These are phyloP conservation scores for Rhagoletis zephyria DNA, from an alignment of 1,140 invertebrate species.

Conservation along the genomic window DNA sequence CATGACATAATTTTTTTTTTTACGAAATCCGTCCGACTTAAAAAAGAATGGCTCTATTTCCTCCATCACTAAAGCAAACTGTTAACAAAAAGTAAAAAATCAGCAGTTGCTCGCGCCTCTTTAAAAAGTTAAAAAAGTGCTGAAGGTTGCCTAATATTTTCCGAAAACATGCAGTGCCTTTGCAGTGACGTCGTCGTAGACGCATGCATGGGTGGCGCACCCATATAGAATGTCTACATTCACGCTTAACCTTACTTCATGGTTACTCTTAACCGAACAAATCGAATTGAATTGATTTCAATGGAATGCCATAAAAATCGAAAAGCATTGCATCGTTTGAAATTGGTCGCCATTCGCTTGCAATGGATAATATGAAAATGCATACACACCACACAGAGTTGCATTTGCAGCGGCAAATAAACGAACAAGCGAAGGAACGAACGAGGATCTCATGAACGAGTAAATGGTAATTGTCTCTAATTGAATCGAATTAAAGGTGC, in stretches of 20 bases:
- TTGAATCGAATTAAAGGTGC: slow-evolving; percentile 71
- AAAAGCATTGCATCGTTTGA: slow-evolving; percentile 25
- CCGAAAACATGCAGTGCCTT: neutral
- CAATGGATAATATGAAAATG: slow-evolving; percentile 10
- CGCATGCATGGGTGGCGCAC: neutral
- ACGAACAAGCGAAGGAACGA: neutral
- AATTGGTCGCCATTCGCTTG: slow-evolving; percentile 18
- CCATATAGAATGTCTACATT: neutral
- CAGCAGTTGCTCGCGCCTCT: too few relatives aligned
- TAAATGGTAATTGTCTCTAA: slow-evolving; percentile 72
- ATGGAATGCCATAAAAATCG: slow-evolving; percentile 49
- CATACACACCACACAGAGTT: neutral
- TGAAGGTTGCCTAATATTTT: too few relatives aligned
- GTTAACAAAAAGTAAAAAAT: too few relatives aligned
- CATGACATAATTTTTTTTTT: too few relatives aligned
- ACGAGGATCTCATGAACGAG: slow-evolving; percentile 1
- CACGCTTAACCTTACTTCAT: neutral
- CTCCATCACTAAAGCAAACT: too few relatives aligned
- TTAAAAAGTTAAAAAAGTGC: too few relatives aligned
- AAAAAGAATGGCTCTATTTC: too few relatives aligned
- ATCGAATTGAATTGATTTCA: slow-evolving; percentile 46
- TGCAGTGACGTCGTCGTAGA: neutral
- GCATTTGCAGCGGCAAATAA: neutral
- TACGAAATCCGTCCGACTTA: too few relatives aligned
- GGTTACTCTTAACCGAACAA: neutral